Conservation (phyloP, 2,888 invertebrate species). For the Homarus gammarus region DNA sequence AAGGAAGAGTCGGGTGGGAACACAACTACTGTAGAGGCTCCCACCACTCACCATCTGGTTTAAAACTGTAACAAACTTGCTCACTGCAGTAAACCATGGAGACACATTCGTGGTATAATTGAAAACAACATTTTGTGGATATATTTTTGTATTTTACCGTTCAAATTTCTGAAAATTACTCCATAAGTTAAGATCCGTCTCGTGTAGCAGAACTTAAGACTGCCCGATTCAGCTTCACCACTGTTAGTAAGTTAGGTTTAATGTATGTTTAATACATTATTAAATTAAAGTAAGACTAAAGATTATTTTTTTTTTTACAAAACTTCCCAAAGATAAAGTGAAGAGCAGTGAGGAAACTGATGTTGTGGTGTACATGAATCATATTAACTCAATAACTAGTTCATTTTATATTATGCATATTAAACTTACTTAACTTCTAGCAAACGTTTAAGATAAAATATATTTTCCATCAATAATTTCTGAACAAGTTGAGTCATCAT, state of each 20-base stretch:
- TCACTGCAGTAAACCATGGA: too few relatives aligned
- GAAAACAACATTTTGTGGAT: slow-evolving; percentile 11
- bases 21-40: too few relatives aligned
- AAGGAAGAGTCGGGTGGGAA: too few relatives aligned
- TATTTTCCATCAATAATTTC: too few relatives aligned
- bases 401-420: too few relatives aligned
- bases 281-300: neutral
- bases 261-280: neutral
- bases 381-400: too few relatives aligned
- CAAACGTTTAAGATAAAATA: too few relatives aligned
- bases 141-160: neutral
- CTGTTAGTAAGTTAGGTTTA: neutral
- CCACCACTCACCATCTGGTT: too few relatives aligned
- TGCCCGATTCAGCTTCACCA: neutral
- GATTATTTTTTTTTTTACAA: neutral
- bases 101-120: neutral
- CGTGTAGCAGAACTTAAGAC: neutral
- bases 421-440: neutral
- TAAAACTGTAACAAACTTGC: too few relatives aligned
- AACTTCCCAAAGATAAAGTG: neutral
- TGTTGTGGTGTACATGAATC: neutral
- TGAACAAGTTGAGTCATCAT: too few relatives aligned
- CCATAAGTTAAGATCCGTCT: neutral
- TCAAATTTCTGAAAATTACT: neutral
- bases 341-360: slow-evolving; percentile 6